phyloP scores from a whole-genome alignment of 37 sponge, comb jelly and placozoan genomes.

The Geodia barretti region DNA sequence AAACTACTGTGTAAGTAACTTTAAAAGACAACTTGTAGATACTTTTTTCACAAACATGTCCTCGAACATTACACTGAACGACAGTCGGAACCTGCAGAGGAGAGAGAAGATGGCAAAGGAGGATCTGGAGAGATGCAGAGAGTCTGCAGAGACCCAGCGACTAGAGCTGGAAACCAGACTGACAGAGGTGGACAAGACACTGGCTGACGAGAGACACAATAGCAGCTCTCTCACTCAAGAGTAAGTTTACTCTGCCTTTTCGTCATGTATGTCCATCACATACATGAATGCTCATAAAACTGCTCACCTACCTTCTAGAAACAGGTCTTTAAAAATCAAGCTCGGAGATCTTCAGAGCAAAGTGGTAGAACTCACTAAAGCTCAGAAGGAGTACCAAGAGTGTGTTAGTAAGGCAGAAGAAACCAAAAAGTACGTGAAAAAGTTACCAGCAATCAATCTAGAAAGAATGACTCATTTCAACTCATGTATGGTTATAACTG shows the following conservation, averaged over 20 bases:
- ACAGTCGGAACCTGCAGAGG: no score
- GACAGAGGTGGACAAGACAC: neutral
- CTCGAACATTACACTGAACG: no score
- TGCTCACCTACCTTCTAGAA: no score
- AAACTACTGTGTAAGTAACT: neutral
- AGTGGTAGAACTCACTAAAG: no score
- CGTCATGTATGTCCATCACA: no score
- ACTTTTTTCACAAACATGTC: neutral
- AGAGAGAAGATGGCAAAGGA: neutral
- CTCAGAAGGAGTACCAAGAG: conserved; percentile 42
- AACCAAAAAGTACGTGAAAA: conserved; percentile 21
- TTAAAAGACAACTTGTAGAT: neutral
- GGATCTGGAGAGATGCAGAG: neutral
- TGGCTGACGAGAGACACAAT: neutral
- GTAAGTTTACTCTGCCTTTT: neutral
- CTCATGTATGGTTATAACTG: neutral
- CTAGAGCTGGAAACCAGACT: neutral
- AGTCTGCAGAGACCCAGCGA: neutral
- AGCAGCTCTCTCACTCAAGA: neutral
- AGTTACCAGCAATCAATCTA: no score
- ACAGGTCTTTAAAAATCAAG: no score
- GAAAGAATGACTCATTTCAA: no score
- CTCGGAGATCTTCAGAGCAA: no score
- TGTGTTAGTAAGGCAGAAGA: conserved; percentile 32
- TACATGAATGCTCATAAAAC: no score